Evolutionary conservation across 2,113 vertebrate genomes (phyloP).

Genomic region (Mormyrus iriodes): DNA sequence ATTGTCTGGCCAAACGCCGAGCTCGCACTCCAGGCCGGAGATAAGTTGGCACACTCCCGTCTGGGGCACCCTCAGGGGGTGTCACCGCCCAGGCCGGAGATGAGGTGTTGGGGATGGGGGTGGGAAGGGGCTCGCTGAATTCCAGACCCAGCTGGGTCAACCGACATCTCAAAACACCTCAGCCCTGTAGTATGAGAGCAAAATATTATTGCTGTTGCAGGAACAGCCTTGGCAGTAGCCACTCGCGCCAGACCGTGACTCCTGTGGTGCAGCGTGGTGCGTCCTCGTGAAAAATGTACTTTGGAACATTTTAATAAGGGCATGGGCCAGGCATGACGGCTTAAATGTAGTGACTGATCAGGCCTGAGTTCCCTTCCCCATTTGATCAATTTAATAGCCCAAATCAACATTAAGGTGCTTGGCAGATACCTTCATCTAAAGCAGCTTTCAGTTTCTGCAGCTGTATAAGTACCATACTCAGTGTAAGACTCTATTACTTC

Average conservation of each 20-base stretch:
- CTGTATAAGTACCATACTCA: background rate
- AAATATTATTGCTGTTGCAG: background rate
- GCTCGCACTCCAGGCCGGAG: background rate
- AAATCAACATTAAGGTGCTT: background rate
- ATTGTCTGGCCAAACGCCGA: background rate
- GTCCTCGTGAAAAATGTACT: background rate
- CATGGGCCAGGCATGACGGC: background rate
- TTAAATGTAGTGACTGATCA: background rate
- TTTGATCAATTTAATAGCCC: background rate
- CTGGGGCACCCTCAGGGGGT: background rate
- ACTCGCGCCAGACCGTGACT: background rate
- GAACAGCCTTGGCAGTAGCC: background rate
- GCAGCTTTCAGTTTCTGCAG: background rate
- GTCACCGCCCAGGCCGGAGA: background rate
- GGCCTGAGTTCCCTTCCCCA: background rate
- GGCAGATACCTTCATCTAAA: background rate
- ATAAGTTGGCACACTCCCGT: background rate
- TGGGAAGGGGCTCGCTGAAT: background rate
- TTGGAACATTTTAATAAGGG: background rate
- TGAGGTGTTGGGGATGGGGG: background rate
- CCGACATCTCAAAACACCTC: conserved; percentile 6
- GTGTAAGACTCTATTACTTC: background rate
- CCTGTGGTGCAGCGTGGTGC: background rate
- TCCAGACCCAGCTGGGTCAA: conserved; percentile 6
- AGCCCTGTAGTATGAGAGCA: background rate